Evolutionary conservation across 2,113 vertebrate genomes (phyloP), one percentile per base, ranked within the genome.

Genomic region (Hepsetus odoe): DNA sequence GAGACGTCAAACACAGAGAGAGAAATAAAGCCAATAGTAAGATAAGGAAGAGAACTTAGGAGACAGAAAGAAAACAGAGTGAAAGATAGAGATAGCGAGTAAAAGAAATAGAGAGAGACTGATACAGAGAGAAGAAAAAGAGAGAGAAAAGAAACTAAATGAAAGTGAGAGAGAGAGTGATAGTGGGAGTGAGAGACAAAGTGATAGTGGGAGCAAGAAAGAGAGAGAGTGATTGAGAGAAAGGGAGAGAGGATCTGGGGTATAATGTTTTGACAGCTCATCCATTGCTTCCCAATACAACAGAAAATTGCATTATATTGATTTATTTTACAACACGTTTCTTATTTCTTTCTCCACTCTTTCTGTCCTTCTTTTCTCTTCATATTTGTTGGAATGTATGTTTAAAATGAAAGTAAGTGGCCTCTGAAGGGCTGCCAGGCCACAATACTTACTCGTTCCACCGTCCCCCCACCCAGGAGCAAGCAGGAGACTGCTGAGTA

Each of bases 231-330:
- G 49, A 67, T 46, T 32, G 56, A 74, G 28, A 32, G 72, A 62
- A 56, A 46, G 55, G 4, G 38, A 59, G 58, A 7, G 24, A 4
- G 61, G 18, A 35, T 33, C 26, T 71, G 38, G 53, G 38, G 67
- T 11, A 0, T 16, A 61, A 1, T 3, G 22, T 64, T 78, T 72
- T 72, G 76, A 64, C 76, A 64, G 76, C 71, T 79, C 58, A 72
- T 79, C 76, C 64, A 72, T 79, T 64, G 58, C 58, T 42, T 46
- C 40, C 24, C 38, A 72, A 38, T 26, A 18, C 56, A 51, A 71
- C 56, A 72, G 58, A 33, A 79, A 79, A 71, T 55, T 64, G 76
- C 76, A 40, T 42, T 22, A 28, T 79, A 72, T 79, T 2, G 68
- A 79, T 72, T 72, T 22, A 46, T 62, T 64, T 64, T 28, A 40